A percentile compares a stretch with the other conserved stretches of the same genome.
Conservation (phyloP, 2,113 vertebrate species). For the Ascaphus truei region DNA sequence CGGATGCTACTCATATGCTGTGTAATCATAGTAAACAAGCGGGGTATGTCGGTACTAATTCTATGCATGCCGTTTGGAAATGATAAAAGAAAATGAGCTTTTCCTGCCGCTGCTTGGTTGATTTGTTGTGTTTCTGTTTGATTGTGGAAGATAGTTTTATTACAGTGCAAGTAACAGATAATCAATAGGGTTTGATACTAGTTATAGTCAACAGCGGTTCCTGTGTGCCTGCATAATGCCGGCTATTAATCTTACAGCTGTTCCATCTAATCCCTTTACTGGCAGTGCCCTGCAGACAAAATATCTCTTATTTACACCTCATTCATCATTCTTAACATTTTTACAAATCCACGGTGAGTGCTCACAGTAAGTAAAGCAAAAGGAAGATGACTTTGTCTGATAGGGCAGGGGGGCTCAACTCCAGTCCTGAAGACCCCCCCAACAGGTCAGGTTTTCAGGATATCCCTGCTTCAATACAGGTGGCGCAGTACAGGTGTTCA, state of each 20-base stretch:
- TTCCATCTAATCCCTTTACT: slow-evolving; percentile 48
- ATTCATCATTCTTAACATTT: slow-evolving; percentile 51
- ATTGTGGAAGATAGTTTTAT: slow-evolving; percentile 52
- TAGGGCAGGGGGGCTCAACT: no score
- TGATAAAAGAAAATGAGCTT: slow-evolving; percentile 18
- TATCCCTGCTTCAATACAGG: no score
- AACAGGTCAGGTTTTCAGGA: no score
- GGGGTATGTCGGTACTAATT: no score
- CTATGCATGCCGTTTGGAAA: slow-evolving; percentile 41
- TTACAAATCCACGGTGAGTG: slow-evolving; percentile 42
- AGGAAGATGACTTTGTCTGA: no score
- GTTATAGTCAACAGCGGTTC: slow-evolving; percentile 44
- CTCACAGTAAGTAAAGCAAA: slow-evolving; percentile 37
- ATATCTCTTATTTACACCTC: slow-evolving; percentile 47
- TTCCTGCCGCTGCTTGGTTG: slow-evolving; percentile 34
- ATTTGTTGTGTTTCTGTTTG: not conserved
- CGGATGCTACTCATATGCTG: no score
- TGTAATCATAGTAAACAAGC: no score
- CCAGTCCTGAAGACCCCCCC: no score
- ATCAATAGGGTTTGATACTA: slow-evolving; percentile 59
- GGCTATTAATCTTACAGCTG: slow-evolving; percentile 44
- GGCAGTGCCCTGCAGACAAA: slow-evolving; percentile 44
- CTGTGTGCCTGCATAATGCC: slow-evolving; percentile 44
- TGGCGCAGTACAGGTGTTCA: no score
- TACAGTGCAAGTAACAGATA: slow-evolving; percentile 46